Conservation (phyloP, 1,140 invertebrate species). For the Trichonephila inaurata region DNA sequence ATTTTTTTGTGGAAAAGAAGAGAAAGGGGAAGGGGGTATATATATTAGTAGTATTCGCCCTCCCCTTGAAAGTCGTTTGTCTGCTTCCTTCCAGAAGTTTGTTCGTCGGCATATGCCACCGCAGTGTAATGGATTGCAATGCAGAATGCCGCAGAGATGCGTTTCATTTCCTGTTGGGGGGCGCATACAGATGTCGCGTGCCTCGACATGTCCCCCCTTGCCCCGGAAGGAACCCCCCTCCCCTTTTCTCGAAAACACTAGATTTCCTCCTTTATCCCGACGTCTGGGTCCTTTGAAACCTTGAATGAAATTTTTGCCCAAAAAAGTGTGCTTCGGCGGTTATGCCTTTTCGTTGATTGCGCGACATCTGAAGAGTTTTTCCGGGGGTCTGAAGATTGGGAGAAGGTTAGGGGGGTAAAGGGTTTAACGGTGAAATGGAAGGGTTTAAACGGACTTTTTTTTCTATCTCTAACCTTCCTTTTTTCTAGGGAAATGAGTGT, state of each 20-base stretch:
- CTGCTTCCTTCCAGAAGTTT: slow-evolving; percentile 41
- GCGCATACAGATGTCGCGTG: slow-evolving; percentile 71
- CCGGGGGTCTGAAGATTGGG: slow-evolving; percentile 12
- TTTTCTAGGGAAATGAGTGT: background rate
- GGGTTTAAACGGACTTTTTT: slow-evolving; percentile 27
- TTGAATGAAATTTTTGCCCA: slow-evolving; percentile 59
- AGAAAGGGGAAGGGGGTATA: background rate
- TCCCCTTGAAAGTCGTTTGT: slow-evolving; percentile 39
- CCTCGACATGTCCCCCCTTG: slow-evolving; percentile 51
- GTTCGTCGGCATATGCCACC: slow-evolving; percentile 54
- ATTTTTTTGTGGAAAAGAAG: background rate
- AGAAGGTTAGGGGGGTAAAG: background rate
- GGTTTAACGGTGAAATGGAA: slow-evolving; percentile 42
- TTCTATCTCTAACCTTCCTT: background rate
- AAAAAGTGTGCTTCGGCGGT: background rate
- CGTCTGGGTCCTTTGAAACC: slow-evolving; percentile 48
- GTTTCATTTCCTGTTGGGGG: slow-evolving; percentile 66
- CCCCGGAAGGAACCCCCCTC: slow-evolving; percentile 36
- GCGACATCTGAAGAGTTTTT: slow-evolving; percentile 66
- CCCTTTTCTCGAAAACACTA: slow-evolving; percentile 56
- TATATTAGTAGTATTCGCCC: slow-evolving; percentile 32
- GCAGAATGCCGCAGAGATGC: slow-evolving; percentile 58
- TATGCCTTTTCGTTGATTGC: slow-evolving; percentile 30
- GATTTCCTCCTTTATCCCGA: slow-evolving; percentile 66
- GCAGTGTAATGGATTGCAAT: slow-evolving; percentile 69